Percentiles rank a stretch among this genome's conserved stretches.
Conservation (phyloP, 2,113 vertebrate species). For the Mormoops blainvillei region DNA sequence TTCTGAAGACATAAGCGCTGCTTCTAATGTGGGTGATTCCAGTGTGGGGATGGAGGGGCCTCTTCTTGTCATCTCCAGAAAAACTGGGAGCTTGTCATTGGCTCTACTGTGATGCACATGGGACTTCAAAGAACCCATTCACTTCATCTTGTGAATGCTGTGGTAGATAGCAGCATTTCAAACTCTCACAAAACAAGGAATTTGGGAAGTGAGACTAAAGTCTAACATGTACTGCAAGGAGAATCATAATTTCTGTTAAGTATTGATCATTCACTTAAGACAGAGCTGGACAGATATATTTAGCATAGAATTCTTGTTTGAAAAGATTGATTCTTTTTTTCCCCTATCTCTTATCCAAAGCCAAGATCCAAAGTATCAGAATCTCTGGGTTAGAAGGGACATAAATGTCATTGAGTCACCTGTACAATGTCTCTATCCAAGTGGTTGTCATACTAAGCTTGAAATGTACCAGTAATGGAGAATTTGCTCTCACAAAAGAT, state of each 20-base stretch:
- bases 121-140: constrained; percentile 8
- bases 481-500: not conserved
- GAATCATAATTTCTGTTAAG: constrained; percentile 8
- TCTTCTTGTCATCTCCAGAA: not conserved
- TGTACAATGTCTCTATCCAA: constrained; percentile 17
- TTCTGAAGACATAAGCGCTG: constrained; percentile 72
- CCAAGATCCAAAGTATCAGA: not conserved
- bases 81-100: constrained; percentile 13
- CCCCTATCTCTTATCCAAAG: not conserved
- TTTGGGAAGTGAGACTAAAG: not conserved
- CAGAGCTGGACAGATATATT: not conserved
- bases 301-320: not conserved
- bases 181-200: not conserved
- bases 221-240: not conserved
- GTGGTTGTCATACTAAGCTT: not conserved
- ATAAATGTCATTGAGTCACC: constrained; percentile 17
- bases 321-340: constrained; percentile 9
- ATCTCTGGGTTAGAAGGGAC: constrained; percentile 23
- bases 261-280: not conserved
- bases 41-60: constrained; percentile 42
- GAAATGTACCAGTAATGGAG: constrained; percentile 35
- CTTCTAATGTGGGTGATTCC: constrained; percentile 68
- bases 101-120: not conserved
- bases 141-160: not conserved
- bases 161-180: not conserved